Conservation (phyloP, 2,888 invertebrate genomes). For the Folsomia candida region DNA sequence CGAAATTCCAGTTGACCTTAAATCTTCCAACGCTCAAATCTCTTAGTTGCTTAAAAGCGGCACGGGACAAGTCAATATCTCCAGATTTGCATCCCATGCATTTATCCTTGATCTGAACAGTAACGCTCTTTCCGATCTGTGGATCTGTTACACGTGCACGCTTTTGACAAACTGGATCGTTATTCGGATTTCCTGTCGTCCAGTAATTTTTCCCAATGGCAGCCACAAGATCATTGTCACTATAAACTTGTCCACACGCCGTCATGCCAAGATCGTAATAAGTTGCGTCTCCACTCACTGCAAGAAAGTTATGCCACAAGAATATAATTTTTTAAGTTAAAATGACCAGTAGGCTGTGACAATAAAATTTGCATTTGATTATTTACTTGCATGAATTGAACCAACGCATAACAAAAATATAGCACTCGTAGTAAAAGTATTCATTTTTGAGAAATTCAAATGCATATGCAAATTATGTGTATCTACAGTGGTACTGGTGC, state of each 20-base stretch:
- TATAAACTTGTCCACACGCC: slow-evolving; percentile 19
- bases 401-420: too few relatives aligned
- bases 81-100: slow-evolving; percentile 13
- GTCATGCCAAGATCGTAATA: slow-evolving; percentile 22
- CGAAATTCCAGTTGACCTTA: slow-evolving; percentile 21
- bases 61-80: slow-evolving; percentile 22
- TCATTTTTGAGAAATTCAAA: too few relatives aligned
- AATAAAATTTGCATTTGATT: too few relatives aligned
- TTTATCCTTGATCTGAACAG: slow-evolving; percentile 16
- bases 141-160: slow-evolving; percentile 10
- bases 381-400: too few relatives aligned
- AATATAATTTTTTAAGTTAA: background rate
- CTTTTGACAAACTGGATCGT: slow-evolving; percentile 20
- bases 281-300: slow-evolving; percentile 21
- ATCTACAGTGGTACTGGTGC: too few relatives aligned
- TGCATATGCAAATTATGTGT: too few relatives aligned
- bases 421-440: too few relatives aligned
- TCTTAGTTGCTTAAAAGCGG: slow-evolving; percentile 12
- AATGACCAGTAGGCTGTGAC: too few relatives aligned
- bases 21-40: slow-evolving; percentile 16
- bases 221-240: slow-evolving; percentile 15
- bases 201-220: slow-evolving; percentile 13
- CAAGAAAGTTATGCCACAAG: background rate
- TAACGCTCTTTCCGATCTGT: background rate
- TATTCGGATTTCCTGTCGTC: slow-evolving; percentile 15